Percentiles rank a stretch among this genome's conserved stretches.
phyloP scores from a whole-genome alignment of 2,888 invertebrate species.

The Iphiclides podalirius region DNA sequence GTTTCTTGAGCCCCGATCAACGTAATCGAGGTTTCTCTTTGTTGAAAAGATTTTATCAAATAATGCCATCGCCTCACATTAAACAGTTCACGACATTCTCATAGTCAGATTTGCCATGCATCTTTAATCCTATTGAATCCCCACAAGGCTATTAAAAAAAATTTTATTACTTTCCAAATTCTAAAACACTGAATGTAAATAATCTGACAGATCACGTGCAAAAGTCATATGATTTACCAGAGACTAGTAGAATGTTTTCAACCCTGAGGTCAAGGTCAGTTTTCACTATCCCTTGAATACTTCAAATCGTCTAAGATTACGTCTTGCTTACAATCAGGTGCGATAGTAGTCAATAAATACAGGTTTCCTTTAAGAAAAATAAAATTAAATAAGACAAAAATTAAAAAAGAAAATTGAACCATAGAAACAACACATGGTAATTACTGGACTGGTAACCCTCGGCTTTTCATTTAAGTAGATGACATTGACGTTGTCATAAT shows the following conservation, averaged over 20 bases:
- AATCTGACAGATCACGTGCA: constrained; percentile 70
- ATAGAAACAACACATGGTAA: no score
- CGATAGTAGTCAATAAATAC: no score
- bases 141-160: constrained; percentile 27
- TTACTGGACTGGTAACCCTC: no score
- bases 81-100: constrained; percentile 54
- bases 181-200: constrained; percentile 45
- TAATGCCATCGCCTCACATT: constrained; percentile 83
- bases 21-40: constrained; percentile 78
- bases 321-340: no score
- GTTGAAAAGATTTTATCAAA: constrained; percentile 86
- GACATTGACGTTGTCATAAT: no score
- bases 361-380: no score
- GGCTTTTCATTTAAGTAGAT: no score
- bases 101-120: constrained; percentile 40
- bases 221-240: constrained; percentile 74
- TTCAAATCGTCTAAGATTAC: no score
- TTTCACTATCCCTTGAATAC: not conserved
- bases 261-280: constrained; percentile 33
- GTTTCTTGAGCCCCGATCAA: constrained; percentile 60
- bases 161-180: constrained; percentile 38
- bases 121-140: constrained; percentile 33
- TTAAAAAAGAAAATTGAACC: no score
- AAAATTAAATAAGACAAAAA: no score
- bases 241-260: constrained; percentile 45